Conservation (phyloP, 2,888 invertebrate species). For the Bellardia bayeri region DNA sequence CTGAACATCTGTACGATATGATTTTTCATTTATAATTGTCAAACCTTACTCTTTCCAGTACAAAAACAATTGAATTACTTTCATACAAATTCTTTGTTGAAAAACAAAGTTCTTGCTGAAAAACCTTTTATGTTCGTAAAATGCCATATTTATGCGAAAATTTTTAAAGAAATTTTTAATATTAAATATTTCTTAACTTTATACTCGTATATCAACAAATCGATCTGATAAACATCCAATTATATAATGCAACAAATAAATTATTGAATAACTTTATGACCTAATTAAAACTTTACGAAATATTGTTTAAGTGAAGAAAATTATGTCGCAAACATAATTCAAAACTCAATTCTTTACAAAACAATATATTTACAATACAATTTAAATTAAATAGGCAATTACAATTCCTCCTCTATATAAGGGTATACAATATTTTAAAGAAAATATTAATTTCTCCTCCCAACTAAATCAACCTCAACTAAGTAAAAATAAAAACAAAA, state of each 20-base stretch:
- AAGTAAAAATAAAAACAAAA: not conserved
- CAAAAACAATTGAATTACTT: too few species aligned
- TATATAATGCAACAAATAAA: not conserved
- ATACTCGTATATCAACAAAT: too few species aligned
- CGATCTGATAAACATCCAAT: too few species aligned
- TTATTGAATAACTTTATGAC: not conserved
- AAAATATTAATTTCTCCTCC: conserved; percentile 32
- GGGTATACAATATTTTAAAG: not conserved
- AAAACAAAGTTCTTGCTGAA: too few species aligned
- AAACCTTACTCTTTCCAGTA: too few species aligned
- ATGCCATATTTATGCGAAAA: too few species aligned
- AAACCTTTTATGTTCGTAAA: too few species aligned
- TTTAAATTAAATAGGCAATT: conserved; percentile 56
- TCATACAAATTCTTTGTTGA: too few species aligned
- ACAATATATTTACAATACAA: not conserved
- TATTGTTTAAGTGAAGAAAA: not conserved
- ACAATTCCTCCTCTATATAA: conserved; percentile 28
- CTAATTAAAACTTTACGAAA: not conserved
- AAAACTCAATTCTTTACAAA: not conserved
- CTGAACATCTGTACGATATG: too few species aligned
- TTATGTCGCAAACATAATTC: conserved; percentile 14
- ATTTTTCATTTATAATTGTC: too few species aligned
- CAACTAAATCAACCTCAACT: conserved; percentile 7
- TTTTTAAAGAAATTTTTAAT: too few species aligned
- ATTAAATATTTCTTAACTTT: too few species aligned